These are phyloP conservation scores for Epistrophella euchroma DNA, from an alignment of 2,888 invertebrate species.

Conservation along the genomic window DNA sequence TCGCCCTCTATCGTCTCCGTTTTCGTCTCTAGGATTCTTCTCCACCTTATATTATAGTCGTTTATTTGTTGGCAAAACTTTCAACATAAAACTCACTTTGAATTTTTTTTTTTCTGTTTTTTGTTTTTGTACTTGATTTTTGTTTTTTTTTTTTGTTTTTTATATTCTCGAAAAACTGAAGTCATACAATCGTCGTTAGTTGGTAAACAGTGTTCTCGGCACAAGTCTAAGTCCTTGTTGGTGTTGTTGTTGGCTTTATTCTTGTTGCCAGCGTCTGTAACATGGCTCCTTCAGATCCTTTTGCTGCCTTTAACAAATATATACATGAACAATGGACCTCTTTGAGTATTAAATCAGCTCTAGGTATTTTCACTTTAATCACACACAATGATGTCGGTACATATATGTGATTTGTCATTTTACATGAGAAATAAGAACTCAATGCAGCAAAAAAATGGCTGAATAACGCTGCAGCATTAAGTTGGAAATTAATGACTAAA, in stretches of 20 bases:
- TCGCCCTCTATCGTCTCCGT: conserved; percentile 15
- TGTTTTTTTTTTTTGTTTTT: conserved; percentile 29
- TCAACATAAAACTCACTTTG: conserved; percentile 72
- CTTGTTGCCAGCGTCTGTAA: conserved; percentile 42
- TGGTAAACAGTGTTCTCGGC: conserved; percentile 51
- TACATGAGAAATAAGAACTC: conserved; percentile 20
- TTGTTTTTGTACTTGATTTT: conserved; percentile 10
- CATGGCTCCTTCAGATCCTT: conserved; percentile 49
- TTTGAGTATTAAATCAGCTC: conserved; percentile 34
- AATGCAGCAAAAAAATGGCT: background rate
- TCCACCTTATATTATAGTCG: conserved; percentile 44
- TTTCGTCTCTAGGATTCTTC: background rate
- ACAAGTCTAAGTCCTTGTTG: conserved; percentile 51
- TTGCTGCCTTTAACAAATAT: conserved; percentile 49
- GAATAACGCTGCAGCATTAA: background rate
- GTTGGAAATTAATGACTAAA: conserved; percentile 12
- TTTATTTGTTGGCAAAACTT: conserved; percentile 70
- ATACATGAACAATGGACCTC: conserved; percentile 51
- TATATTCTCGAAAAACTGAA: conserved; percentile 46
- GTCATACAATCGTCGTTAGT: conserved; percentile 62
- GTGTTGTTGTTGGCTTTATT: conserved; percentile 1
- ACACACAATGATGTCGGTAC: conserved; percentile 34
- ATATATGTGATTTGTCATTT: conserved; percentile 53
- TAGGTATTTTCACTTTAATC: conserved; percentile 48
- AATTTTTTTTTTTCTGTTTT: conserved; percentile 21